Evolutionary conservation across 2,113 vertebrate species (phyloP), one percentile per base, ranked within the genome.

Genomic region (Sinocyclocheilus anophthalmus): DNA sequence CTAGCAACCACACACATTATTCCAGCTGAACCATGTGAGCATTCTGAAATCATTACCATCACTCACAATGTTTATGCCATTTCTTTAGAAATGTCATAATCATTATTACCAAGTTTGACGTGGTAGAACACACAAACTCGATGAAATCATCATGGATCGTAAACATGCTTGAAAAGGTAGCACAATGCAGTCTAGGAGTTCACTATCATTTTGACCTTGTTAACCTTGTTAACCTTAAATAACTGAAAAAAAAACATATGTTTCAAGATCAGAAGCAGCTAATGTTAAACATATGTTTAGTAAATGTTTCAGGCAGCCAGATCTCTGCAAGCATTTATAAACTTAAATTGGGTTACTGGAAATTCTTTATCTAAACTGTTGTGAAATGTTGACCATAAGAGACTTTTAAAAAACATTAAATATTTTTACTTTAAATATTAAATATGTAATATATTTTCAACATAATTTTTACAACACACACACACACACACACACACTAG

Each of bases 251-350:
- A 6, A 42, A 0, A 7, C 5, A 39, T 6, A 39, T 6, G 39
- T 7, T 18, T 65, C 26, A 81, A 53, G 12, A 24, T 26, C 84
- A 39, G 24, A 33, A 53, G 14, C 12, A 83, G 70, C n/a, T 83
- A 83, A 83, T 78, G 55, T 79, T 83, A 79, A 88, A 85, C 84
- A 86, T 73, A 79, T 83, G 87, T 26, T 45, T 10, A 39, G 37
- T 26, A 14, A 3, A 24, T 11, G 37, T 76, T 55, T 76, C 55
- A 69, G n/a, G 30, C 24, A 53, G 73, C 18, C 24, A 57, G 26
- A 24, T 37, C 37, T 61, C 45, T 26, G 11, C 53, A 30, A 69
- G 50, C 61, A 55, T 69, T 86, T 72, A 63, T 63, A 13, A 37
- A 37, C 33, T 37, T 37, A 30, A 50, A 53, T 5, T 50, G 24